Evolutionary conservation across 1,140 invertebrate species (phyloP), one percentile per base, ranked within the genome.

Genomic region (Trissolcus basalis): DNA sequence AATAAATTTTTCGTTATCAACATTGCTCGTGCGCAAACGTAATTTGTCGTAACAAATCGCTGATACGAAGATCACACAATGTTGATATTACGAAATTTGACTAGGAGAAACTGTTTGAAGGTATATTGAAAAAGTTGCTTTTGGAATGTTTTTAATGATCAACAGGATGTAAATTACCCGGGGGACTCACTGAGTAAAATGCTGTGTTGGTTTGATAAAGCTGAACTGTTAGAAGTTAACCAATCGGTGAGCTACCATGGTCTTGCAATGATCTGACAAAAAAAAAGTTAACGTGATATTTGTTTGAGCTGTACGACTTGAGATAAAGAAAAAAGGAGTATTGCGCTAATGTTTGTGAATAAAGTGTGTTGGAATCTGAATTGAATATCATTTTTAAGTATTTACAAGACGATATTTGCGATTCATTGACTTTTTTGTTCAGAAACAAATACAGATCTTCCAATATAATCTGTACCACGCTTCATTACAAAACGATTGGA

Each of bases 181-280:
- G 69, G 44, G 11, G 87, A 88, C 69, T 87, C 86, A 61, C 82
- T 86, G 85, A 82, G 84, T 87, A 85, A 86, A 75, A 85, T 85
- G 84, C 85, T 88, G 83, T 83, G 86, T 87, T 83, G 81, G 82
- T 49, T 83, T 87, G 86, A 87, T 86, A 86, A 84, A 82, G 80
- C 79, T 77, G 85, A 87, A 33, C 79, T 71, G 70, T 64, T 74
- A 3, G 19, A 6, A 71, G 71, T 83, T 86, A 82, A 83, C 72
- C 81, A 80, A 83, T 44, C 69, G 86, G 86, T 87, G 86, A 88
- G 86, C 84, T 83, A 82, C 82, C 56, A 82, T 81, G 80, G 19
- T 68, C 80, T 86, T 86, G 73, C 78, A 79, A 59, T 27, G 19
- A 27, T 65, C 65, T 82, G 80, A 78, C 11, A 64, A 7, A 45